Percentiles rank a stretch among this genome's conserved stretches.
Evolutionary conservation across 2,888 invertebrate species (phyloP).

Genomic region (Oxyteleia sp.): DNA sequence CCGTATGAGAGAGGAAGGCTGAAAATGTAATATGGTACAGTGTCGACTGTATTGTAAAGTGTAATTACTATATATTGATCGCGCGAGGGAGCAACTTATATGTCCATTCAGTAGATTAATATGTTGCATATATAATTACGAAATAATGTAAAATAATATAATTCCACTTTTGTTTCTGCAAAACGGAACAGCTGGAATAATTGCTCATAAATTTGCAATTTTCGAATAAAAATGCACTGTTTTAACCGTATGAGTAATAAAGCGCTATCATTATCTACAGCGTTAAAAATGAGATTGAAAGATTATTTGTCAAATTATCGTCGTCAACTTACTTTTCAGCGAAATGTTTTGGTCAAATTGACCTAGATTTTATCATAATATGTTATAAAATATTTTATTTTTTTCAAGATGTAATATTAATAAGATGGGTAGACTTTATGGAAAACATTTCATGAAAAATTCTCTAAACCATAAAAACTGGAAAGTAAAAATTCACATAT

Average conservation of each 20-base stretch:
- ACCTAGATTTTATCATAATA: slow-evolving; percentile 16
- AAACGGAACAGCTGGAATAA: too few species aligned
- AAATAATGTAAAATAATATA: too few species aligned
- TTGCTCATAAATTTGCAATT: too few species aligned
- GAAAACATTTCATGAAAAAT: slow-evolving; percentile 25
- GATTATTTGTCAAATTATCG: slow-evolving; percentile 8
- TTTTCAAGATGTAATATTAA: slow-evolving; percentile 23
- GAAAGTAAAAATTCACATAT: slow-evolving; percentile 26
- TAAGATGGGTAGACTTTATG: slow-evolving; percentile 35
- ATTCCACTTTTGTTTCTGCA: too few species aligned
- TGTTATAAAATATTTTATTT: too few species aligned
- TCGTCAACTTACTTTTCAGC: not conserved
- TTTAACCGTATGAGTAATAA: too few species aligned
- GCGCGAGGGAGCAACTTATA: not conserved
- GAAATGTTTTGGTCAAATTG: slow-evolving; percentile 8
- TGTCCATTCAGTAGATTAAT: not conserved
- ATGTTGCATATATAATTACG: not conserved
- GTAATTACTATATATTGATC: slow-evolving; percentile 13
- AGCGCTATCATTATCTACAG: too few species aligned
- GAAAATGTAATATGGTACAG: not conserved
- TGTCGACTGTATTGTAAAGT: not conserved
- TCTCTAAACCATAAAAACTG: slow-evolving; percentile 21
- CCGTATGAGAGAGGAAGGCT: not conserved
- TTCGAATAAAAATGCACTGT: too few species aligned
- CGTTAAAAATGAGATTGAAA: not conserved